Base-by-base conservation (phyloP, 2,888 invertebrate genomes). In the Crossocerus cetratus region DNA sequence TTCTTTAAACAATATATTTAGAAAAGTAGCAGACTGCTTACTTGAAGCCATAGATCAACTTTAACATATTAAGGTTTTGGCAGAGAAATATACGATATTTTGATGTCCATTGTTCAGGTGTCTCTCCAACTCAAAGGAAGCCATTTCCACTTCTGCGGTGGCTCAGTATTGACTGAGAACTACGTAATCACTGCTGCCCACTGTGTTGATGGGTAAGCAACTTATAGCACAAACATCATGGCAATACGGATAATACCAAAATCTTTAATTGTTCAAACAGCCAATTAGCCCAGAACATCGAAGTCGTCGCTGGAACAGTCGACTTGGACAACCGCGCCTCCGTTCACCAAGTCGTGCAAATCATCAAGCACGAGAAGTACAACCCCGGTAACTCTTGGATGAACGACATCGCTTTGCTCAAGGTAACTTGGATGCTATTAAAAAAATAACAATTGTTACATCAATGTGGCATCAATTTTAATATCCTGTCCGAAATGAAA, bases 331-430 rank as follows among this genome's bases (percentile, higher is more conserved):
- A 32, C 0, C 67, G 23, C 5, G 2, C 5, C 18, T 53, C 23
- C 3, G 42, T 54, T 1, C 71, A 76, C 23, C 4, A 67, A 14
- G 70, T 77, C 5, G 20, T 1, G 4, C 14, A 45, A 13, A 57
- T 82, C 2, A 69, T 44, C 8, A 0, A 18, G 0, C 82, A 82
- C 59, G 18, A 66, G 18, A 8, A 56, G 16, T 87, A 85, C 73
- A 16, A 58, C 18, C 0, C 74, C 0, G 0, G 0, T 0, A 62
- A 84, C 56, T 78, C 63, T 0, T 80, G 64, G 62, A 55, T 11
- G 1, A 74, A 80, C 63, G 88, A 88, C 59, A 84, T 88, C 22
- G 87, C 88, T 21, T 62, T 88, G 14, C 44, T 88, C 14, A 83
- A 80, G 77, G 84, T 86, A 8, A 61, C 91, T 93, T 32, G 32